Conservation (phyloP, 37 sponge, comb jelly and placozoan genomes). For the Chondrilla cf. caribensis region DNA sequence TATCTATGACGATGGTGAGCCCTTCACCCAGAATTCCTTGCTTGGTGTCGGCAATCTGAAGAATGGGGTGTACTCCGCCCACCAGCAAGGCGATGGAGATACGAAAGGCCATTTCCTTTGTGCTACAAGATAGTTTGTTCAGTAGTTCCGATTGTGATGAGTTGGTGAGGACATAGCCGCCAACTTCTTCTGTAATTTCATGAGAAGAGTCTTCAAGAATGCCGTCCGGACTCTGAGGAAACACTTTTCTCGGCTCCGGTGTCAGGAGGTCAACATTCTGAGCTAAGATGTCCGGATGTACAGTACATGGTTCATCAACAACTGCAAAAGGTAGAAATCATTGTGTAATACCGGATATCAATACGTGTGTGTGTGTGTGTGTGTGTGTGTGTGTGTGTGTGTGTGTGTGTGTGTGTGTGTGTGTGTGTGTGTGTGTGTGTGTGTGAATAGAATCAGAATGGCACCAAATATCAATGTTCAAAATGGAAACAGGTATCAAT, state of each 20-base stretch:
- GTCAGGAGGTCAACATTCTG: neutral
- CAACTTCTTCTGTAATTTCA: neutral
- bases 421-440: too few species aligned
- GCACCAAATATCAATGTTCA: too few species aligned
- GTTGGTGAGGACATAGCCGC: neutral
- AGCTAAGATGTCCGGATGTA: neutral
- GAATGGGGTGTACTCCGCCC: neutral
- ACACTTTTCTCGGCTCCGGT: neutral
- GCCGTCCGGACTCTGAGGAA: neutral
- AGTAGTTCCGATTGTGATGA: neutral
- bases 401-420: too few species aligned
- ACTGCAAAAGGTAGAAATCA: neutral
- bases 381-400: too few species aligned
- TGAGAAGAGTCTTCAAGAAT: neutral
- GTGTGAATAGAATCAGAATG: too few species aligned
- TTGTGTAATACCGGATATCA: too few species aligned
- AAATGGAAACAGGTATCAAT: too few species aligned
- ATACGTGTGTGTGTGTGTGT: too few species aligned
- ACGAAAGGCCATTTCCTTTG: neutral
- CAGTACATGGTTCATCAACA: neutral
- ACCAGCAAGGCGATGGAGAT: neutral
- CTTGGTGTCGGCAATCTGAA: constrained; percentile 6
- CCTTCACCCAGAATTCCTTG: neutral
- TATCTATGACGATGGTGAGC: neutral
- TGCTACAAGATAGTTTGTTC: neutral